Percentiles rank a stretch among this genome's conserved stretches.
Evolutionary conservation across 1,140 invertebrate species (phyloP).

Genomic region (Arctopsyche grandis): DNA sequence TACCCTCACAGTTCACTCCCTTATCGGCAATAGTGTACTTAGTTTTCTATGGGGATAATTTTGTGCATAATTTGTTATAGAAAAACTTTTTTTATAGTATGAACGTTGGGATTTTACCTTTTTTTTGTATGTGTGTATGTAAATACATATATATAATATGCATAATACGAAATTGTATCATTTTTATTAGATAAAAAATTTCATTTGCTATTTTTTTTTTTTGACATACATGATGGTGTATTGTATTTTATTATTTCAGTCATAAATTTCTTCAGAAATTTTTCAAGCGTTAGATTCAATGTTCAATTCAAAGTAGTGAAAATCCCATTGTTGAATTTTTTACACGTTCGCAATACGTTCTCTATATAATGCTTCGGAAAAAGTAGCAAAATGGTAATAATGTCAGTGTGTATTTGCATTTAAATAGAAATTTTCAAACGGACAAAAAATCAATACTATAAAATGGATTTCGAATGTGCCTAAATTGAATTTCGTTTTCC

Average conservation of each 20-base stretch:
- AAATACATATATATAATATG: too few relatives aligned
- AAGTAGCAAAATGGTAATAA: background rate
- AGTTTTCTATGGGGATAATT: too few relatives aligned
- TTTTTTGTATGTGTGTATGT: too few relatives aligned
- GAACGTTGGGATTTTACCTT: too few relatives aligned
- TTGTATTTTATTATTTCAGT: too few relatives aligned
- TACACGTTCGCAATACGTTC: background rate
- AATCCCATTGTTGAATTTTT: background rate
- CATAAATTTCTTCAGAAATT: too few relatives aligned
- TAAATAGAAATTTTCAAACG: slow-evolving; percentile 23
- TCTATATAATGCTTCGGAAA: background rate
- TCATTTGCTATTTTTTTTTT: too few relatives aligned
- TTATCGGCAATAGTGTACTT: background rate
- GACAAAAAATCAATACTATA: slow-evolving; percentile 20
- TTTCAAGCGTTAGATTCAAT: background rate
- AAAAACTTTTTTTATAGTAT: too few relatives aligned
- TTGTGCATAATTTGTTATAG: too few relatives aligned
- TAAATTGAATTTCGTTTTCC: slow-evolving; percentile 21
- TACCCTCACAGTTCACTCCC: slow-evolving; percentile 2
- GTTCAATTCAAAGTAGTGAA: background rate
- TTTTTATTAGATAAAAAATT: too few relatives aligned
- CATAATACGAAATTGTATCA: too few relatives aligned
- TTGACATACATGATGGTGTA: too few relatives aligned
- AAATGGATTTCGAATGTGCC: background rate
- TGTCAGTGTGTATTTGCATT: slow-evolving; percentile 13